Base-by-base conservation (phyloP, 1,140 invertebrate species). In the Ceratosolen solmsi region DNA sequence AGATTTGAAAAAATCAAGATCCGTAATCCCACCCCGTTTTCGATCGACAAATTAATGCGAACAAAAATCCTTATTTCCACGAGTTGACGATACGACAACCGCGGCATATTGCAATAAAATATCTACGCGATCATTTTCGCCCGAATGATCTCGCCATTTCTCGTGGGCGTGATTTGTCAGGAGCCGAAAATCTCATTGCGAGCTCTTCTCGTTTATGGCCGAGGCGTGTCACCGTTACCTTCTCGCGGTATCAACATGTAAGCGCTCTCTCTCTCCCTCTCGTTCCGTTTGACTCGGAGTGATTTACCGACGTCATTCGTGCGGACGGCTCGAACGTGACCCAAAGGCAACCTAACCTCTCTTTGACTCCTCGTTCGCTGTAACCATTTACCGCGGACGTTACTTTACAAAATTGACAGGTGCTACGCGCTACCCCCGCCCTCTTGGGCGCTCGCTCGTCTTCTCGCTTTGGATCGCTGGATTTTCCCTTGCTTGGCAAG, bases 291-390 rank as follows among this genome's bases (percentile, higher is more conserved):
- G 41, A 13, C 36, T 33, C n/a, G 27, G 11, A 41, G 51, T 89
- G 88, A 88, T 89, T 89, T 88, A 89, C 83, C 84, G 86, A 84
- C 86, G 85, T 85, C 84, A 85, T 86, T 83, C 79, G 80, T 36
- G 58, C 49, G 79, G 73, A 81, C 83, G 80, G 76, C 63, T 54
- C 73, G 71, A 54, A 54, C 49, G 71, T 73, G 82, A 84, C 83
- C 77, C 70, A 76, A 82, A 74, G 49, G 54, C 70, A 71, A 30
- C 65, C 63, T 25, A 38, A 58, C 70, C 79, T 83, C 70, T 13
- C 38, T 71, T 33, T 68, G 60, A 36, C 36, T 75, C 60, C 54
- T 73, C 74, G 74, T 58, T 71, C 36, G 49, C 49, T 70, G 60
- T 27, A 51, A 56, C 54, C 82, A 82, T 86, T 87, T 86, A 85